Conservation (phyloP, 2,888 invertebrate species). For the Dynastes hyllus region DNA sequence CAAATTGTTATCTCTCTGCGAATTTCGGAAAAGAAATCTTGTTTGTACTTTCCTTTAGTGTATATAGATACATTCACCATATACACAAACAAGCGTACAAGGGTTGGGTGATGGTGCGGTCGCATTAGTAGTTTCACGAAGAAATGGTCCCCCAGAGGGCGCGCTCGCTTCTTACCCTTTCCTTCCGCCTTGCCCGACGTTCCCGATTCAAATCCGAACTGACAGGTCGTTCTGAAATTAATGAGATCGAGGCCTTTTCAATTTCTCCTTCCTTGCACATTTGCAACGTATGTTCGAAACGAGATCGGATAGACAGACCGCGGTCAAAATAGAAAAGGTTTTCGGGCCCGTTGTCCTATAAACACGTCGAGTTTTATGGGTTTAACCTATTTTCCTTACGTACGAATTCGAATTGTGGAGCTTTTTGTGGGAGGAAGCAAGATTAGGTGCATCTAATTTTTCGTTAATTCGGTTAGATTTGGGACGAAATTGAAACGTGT, state of each 20-base stretch:
- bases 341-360: no score
- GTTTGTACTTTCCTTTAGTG: slow-evolving; percentile 1
- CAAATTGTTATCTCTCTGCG: slow-evolving; percentile 39
- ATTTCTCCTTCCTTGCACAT: background rate
- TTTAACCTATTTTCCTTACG: no score
- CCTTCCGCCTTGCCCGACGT: background rate
- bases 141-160: slow-evolving; percentile 26
- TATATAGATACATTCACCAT: background rate
- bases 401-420: background rate
- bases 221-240: slow-evolving; percentile 38
- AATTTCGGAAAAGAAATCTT: background rate
- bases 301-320: slow-evolving; percentile 3
- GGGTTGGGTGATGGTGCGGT: background rate
- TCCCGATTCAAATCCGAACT: slow-evolving; percentile 35
- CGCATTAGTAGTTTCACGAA: slow-evolving; percentile 38
- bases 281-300: background rate
- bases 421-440: background rate
- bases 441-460: background rate
- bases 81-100: no score
- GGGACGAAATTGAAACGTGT: no score
- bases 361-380: no score
- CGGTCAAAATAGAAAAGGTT: slow-evolving; percentile 9
- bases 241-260: slow-evolving; percentile 21
- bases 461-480: background rate
- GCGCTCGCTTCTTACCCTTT: background rate